Base-by-base conservation (phyloP, 1,140 invertebrate species). In the Euwallacea similis region DNA sequence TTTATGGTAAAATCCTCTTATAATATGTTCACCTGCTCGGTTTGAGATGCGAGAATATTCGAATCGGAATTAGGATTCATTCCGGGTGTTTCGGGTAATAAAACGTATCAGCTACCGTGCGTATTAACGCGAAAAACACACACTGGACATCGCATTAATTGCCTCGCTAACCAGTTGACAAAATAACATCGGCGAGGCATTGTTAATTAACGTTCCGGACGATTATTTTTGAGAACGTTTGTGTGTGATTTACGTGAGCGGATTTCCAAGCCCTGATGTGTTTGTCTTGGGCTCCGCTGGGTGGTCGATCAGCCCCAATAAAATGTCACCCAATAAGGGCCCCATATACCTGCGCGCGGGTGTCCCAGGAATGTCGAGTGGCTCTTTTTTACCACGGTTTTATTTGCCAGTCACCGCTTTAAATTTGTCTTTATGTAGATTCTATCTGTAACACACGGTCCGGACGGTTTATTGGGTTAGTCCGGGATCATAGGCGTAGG, bases 361-460 rank as follows among this genome's bases (percentile, higher is more conserved):
- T 61, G 59, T 61, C 59, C 59, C 59, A 33, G 21, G 61, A 63
- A 63, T 63, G 61, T 63, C 61, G 61, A 63, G 61, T 63, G 44
- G 61, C 61, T 63, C 61, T 63, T 63, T 50, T 63, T 63, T 50
- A 63, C 42, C 61, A 43, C 44, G 43, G 44, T 63, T 63, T 63
- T 63, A 63, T 63, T 63, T 63, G 61, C 61, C 61, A 63, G 61
- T 63, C 61, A 63, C 61, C 61, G 61, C 43, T 63, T 63, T 63
- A 63, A 63, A 63, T 63, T 63, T 63, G 61, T 63, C 61, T 42
- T 58, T 63, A 46, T 63, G 61, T 63, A 63, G 61, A 63, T 63
- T 63, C 42, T 63, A 63, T 63, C 54, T 56, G 41, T 54, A 44
- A 66, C 54, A 43, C 6, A 9, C 42, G n/a, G 46, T 11, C 7